These are phyloP conservation scores for Anorthoa munda DNA, from an alignment of 2,888 invertebrate genomes.

Conservation along the genomic window DNA sequence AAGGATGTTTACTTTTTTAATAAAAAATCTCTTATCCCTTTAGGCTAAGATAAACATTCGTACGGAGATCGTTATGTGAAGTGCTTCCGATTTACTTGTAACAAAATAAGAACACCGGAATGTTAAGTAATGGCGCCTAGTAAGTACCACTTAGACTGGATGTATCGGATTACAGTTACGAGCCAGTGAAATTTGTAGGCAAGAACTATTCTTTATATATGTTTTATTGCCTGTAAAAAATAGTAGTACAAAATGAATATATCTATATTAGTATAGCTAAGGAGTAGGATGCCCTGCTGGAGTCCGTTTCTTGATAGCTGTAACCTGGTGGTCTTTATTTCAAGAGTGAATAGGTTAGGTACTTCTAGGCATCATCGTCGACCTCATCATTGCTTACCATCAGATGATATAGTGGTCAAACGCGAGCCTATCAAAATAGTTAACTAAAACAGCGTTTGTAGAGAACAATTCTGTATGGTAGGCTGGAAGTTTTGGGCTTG, in stretches of 20 bases:
- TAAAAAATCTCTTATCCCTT: too few species aligned
- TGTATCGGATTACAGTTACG: slow-evolving; percentile 42
- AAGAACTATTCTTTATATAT: slow-evolving; percentile 2
- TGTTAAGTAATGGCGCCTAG: slow-evolving; percentile 26
- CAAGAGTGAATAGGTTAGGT: background rate
- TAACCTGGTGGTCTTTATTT: background rate
- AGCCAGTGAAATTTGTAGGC: slow-evolving; percentile 22
- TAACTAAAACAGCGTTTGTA: background rate
- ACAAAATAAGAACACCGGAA: slow-evolving; percentile 20
- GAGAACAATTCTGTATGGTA: background rate
- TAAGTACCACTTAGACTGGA: slow-evolving; percentile 18
- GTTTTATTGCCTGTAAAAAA: slow-evolving; percentile 3
- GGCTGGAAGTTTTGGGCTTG: background rate
- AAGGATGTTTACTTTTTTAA: too few species aligned
- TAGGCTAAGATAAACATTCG: slow-evolving; percentile 11
- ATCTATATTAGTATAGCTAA: too few species aligned
- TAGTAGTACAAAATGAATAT: too few species aligned
- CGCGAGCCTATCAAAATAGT: background rate
- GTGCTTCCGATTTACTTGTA: slow-evolving; percentile 19
- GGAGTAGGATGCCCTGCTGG: too few species aligned
- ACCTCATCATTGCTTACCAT: background rate
- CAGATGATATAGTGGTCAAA: background rate
- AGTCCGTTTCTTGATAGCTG: background rate
- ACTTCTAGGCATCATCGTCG: background rate
- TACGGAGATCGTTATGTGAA: slow-evolving; percentile 2